A percentile compares a stretch with the other conserved stretches of the same genome.
These are phyloP conservation scores for Anagyrus pseudococci DNA, from an alignment of 2,888 invertebrate genomes.

Conservation along the genomic window DNA sequence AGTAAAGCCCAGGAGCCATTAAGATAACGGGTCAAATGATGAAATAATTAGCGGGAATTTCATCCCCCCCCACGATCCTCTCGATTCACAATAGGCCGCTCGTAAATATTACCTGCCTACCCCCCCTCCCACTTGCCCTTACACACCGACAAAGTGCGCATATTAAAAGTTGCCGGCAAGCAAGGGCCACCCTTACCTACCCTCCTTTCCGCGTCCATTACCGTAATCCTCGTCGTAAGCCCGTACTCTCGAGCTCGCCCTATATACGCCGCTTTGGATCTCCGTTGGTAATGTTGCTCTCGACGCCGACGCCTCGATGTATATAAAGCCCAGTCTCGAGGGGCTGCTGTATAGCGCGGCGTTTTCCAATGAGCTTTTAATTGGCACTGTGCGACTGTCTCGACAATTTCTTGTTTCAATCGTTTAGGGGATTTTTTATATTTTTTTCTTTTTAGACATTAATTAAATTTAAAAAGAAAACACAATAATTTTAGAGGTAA, in stretches of 20 bases:
- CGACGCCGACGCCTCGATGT: neutral
- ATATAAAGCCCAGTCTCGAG: neutral
- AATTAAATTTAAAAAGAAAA: too few species aligned
- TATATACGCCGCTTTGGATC: neutral
- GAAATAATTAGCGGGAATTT: conserved; percentile 28
- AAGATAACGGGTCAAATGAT: conserved; percentile 3
- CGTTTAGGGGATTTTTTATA: too few species aligned
- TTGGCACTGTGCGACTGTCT: neutral
- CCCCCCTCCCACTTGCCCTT: too few species aligned
- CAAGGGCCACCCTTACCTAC: neutral
- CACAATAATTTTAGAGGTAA: too few species aligned
- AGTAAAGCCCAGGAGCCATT: neutral
- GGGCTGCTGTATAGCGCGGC: neutral
- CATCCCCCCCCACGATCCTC: conserved; percentile 5
- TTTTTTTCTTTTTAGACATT: too few species aligned
- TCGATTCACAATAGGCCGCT: neutral
- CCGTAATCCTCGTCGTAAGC: neutral
- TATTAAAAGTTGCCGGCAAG: neutral
- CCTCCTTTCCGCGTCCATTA: neutral
- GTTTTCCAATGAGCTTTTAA: neutral
- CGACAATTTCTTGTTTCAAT: too few species aligned
- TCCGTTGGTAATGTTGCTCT: neutral
- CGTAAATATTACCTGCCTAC: neutral
- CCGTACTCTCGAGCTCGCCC: neutral
- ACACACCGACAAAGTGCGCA: neutral